Base-by-base conservation (phyloP, 2,113 vertebrate genomes). In the Eulacestoma nigropectus region DNA sequence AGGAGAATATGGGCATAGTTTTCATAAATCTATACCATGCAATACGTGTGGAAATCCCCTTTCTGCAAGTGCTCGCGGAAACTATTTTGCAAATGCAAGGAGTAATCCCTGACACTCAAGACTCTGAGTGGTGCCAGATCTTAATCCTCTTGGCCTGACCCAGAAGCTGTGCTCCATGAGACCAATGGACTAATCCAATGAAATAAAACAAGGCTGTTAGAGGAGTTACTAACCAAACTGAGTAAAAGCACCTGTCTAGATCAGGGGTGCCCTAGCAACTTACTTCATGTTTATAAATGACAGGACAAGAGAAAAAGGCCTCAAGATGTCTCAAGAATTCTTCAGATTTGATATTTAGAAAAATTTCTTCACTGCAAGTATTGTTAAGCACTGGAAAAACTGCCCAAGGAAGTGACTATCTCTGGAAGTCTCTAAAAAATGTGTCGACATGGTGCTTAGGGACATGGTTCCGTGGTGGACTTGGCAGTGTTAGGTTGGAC, bases 371-470 rank as follows among this genome's bases (percentile, higher is more conserved):
- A 65, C 4, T 11, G 4, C n/a, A n/a, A 76, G 19, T 2, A 13
- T 50, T 83, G 23, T 60, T 72, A 84, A 42, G 30, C 16, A 56
- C 6, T 50, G 23, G 33, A 81, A 90, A 78, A 32, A 14, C 17
- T 84, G 35, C 33, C 39, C 33, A 56, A 50, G 30, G 30, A 74
- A 92, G 25, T 21, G 3, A 9, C 44, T 41, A 2, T 42, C 27
- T 39, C 29, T 59, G 29, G 6, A 41, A 15, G 10, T 49, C 3
- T 84, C 75, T 69, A 69, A 77, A 55, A 88, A 25, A 26, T 1
- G 0, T 8, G 4, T 15, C 64, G 49, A 55, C 1, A 0, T n/a
- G 20, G 22, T 6, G 15, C n/a, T 42, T 69, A 47, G 5, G 18
- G 26, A 57, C 44, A 23, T 3, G 5, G 20, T 32, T 81, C 52